Conservation (phyloP, 2,797 vertebrate genomes). For the Naso thynnoides region DNA sequence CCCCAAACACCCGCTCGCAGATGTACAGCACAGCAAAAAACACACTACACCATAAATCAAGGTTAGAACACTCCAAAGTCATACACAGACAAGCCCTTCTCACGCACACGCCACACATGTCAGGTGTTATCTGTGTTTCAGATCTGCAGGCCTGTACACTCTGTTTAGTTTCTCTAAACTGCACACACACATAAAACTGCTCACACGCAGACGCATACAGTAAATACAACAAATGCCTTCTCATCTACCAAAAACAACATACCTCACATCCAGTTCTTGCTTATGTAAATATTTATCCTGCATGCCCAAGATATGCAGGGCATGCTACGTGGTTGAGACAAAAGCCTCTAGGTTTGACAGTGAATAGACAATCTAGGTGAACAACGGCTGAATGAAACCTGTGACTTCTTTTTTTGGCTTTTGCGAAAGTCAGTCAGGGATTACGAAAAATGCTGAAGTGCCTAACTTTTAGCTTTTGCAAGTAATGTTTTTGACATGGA, state of each 20-base stretch:
- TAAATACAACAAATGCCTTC: constrained; percentile 81
- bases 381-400: constrained; percentile 50
- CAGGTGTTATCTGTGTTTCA: constrained; percentile 74
- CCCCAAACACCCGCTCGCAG: constrained; percentile 65
- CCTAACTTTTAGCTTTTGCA: constrained; percentile 35
- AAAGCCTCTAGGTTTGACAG: constrained; percentile 59
- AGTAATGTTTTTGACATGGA: constrained; percentile 14
- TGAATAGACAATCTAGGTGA: constrained; percentile 38
- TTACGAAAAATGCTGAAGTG: constrained; percentile 40
- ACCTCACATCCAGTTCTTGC: constrained; percentile 68
- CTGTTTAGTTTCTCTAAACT: constrained; percentile 43
- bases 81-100: constrained; percentile 73
- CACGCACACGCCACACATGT: constrained; percentile 72
- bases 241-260: constrained; percentile 73
- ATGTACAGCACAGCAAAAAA: constrained; percentile 46
- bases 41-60: constrained; percentile 76
- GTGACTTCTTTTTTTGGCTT: constrained; percentile 28
- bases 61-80: constrained; percentile 65
- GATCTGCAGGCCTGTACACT: constrained; percentile 69
- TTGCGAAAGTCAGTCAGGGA: constrained; percentile 48
- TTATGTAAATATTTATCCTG: constrained; percentile 79
- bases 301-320: constrained; percentile 71
- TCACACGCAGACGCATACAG: constrained; percentile 63
- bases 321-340: constrained; percentile 74
- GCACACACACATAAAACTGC: constrained; percentile 34